Evolutionary conservation across 2,797 vertebrate species (phyloP), one percentile per base, ranked within the genome.

Genomic region (Hylomyscus alleni): DNA sequence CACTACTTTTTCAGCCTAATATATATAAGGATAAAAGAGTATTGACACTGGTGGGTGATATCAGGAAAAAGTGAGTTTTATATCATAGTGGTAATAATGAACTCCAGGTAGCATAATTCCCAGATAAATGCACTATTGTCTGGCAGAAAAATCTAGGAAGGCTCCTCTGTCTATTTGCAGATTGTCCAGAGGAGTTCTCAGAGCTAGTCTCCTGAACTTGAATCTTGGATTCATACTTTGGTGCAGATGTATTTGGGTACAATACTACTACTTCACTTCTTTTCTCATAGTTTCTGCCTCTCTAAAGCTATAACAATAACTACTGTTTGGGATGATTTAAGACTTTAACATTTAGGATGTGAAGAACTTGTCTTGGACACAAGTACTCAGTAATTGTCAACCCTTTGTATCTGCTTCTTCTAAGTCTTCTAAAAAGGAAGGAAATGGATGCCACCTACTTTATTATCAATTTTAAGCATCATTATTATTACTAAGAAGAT

Each of bases 371-470:
- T 47, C 29, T 81, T n/a, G 22, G 8, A 3, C 12, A 37, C 31
- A 50, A 26, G 67, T 56, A 22, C 31, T 50, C 8, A 5, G 14
- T 82, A 29, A 50, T 58, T 80, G 67, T 1, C 9, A 88, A 50
- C 40, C 77, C 52, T 50, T 86, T 50, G n/a, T 40, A 50, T 94
- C 24, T 75, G 69, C 2, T 44, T 80, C 67, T 81, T 93, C 26
- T 86, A 44, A 84, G n/a, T 67, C n/a, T 88, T 94, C 75, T 89
- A 67, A 88, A 89, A 15, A 19, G 77, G 60, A 89, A 83, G 11
- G 62, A 47, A 73, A 54, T 34, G 31, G 19, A 69, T 50, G 4
- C 0, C 11, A 87, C 83, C 1, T 52, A 47, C 72, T 88, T 96
- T 84, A 77, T 47, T 84, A 65, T 26, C 34, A 26, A 8, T 56